Percentiles rank a stretch among this genome's conserved stretches.
phyloP scores from a whole-genome alignment of 2,888 invertebrate genomes.

The Lasiommata megera region DNA sequence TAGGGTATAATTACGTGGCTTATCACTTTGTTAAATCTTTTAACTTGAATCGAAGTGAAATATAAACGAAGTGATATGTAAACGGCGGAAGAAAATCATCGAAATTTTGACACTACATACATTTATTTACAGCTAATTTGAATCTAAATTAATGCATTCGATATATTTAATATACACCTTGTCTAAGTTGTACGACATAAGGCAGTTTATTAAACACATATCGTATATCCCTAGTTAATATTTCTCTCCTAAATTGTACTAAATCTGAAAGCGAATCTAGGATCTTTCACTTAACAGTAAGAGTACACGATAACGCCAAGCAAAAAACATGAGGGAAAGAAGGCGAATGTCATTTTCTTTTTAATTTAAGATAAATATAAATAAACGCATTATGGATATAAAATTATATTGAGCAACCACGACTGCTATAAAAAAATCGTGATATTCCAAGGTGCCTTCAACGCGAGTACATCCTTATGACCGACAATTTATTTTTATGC shows the following conservation, averaged over 20 bases:
- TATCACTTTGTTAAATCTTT: neutral
- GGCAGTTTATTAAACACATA: too few relatives aligned
- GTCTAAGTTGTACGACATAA: too few relatives aligned
- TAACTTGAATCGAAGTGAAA: neutral
- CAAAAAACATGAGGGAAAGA: neutral
- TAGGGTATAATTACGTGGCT: neutral
- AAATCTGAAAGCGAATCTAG: too few relatives aligned
- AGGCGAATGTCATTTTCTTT: neutral
- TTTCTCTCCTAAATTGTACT: too few relatives aligned
- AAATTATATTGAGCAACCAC: slow-evolving; percentile 39
- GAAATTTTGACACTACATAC: too few relatives aligned
- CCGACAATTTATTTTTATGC: slow-evolving; percentile 11
- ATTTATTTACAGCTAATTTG: neutral
- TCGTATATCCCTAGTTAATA: too few relatives aligned
- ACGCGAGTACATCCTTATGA: slow-evolving; percentile 10
- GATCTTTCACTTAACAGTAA: too few relatives aligned
- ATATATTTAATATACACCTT: too few relatives aligned
- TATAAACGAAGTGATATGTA: neutral
- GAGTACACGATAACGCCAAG: too few relatives aligned
- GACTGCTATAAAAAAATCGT: slow-evolving; percentile 23
- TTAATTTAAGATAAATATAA: neutral
- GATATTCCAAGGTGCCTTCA: slow-evolving; percentile 15
- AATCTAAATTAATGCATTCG: neutral
- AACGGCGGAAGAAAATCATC: neutral
- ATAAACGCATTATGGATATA: neutral